These are phyloP conservation scores for Stenchaetothrips biformis DNA, from an alignment of 2,888 invertebrate species.

Conservation along the genomic window DNA sequence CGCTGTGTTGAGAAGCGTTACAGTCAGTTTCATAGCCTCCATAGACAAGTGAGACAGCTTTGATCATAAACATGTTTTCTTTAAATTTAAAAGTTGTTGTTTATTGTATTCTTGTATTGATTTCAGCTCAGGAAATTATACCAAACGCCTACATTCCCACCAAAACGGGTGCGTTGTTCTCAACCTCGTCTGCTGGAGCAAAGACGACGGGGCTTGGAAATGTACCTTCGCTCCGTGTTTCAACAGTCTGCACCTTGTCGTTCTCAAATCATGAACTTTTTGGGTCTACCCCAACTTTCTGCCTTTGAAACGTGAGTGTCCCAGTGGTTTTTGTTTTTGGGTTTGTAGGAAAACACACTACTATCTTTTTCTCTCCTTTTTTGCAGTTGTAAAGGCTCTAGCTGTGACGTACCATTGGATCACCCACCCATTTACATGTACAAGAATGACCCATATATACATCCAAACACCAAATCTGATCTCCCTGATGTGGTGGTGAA, in stretches of 20 bases:
- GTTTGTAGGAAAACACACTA: too few species aligned
- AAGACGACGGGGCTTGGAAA: slow-evolving; percentile 51
- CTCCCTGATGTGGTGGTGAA: neutral
- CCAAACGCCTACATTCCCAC: slow-evolving; percentile 54
- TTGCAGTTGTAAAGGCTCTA: neutral
- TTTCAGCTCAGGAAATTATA: slow-evolving; percentile 51
- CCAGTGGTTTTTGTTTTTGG: neutral
- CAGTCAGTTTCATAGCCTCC: slow-evolving; percentile 54
- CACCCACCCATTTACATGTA: neutral
- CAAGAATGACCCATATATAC: neutral
- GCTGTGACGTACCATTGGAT: neutral
- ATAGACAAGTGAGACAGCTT: slow-evolving; percentile 48
- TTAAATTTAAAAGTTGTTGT: slow-evolving; percentile 8
- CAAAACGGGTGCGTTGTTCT: slow-evolving; percentile 54
- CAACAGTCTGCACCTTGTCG: slow-evolving; percentile 46
- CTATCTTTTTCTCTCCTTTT: neutral
- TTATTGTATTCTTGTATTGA: slow-evolving; percentile 6
- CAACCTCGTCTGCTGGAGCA: slow-evolving; percentile 55
- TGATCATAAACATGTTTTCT: neutral
- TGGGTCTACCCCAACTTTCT: slow-evolving; percentile 43
- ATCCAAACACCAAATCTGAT: neutral
- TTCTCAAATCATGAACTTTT: slow-evolving; percentile 48
- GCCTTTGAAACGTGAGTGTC: slow-evolving; percentile 30
- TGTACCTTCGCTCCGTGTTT: slow-evolving; percentile 52
- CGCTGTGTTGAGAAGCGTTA: slow-evolving; percentile 51